Conservation (phyloP, 2,113 vertebrate species). For the Coracopsis vasa region DNA sequence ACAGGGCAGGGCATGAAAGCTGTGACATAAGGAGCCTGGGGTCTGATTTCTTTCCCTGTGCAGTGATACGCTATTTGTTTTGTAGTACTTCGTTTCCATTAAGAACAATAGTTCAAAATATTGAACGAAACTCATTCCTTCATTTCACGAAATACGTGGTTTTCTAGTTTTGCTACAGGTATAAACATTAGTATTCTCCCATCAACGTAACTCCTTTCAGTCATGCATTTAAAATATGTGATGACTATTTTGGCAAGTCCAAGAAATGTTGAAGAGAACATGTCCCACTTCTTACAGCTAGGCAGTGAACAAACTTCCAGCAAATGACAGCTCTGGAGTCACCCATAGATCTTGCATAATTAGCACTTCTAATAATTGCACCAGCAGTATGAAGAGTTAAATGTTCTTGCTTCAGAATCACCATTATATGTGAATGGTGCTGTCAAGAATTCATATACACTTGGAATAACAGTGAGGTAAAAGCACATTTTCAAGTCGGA, state of each 20-base stretch:
- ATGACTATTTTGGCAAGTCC: not conserved
- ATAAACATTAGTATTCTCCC: not conserved
- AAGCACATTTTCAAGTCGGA: not conserved
- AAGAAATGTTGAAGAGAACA: not conserved
- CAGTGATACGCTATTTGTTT: not conserved
- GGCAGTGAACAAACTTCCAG: not conserved
- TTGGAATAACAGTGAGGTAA: not conserved
- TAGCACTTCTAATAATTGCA: not conserved
- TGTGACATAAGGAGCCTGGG: not conserved
- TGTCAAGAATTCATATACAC: not conserved
- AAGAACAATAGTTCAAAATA: not conserved
- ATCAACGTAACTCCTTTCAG: not conserved
- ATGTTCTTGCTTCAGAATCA: not conserved
- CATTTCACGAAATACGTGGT: not conserved
- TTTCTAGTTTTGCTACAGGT: not conserved
- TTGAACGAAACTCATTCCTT: not conserved
- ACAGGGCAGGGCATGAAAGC: not conserved
- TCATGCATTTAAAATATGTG: not conserved
- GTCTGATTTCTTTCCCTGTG: not conserved
- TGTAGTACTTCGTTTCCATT: not conserved
- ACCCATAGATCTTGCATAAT: not conserved
- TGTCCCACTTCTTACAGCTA: not conserved
- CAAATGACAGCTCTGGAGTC: not conserved
- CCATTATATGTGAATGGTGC: not conserved
- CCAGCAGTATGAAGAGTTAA: not conserved